Evolutionary conservation across 1,140 invertebrate species (phyloP).

Genomic region (Aradophagus sp.): DNA sequence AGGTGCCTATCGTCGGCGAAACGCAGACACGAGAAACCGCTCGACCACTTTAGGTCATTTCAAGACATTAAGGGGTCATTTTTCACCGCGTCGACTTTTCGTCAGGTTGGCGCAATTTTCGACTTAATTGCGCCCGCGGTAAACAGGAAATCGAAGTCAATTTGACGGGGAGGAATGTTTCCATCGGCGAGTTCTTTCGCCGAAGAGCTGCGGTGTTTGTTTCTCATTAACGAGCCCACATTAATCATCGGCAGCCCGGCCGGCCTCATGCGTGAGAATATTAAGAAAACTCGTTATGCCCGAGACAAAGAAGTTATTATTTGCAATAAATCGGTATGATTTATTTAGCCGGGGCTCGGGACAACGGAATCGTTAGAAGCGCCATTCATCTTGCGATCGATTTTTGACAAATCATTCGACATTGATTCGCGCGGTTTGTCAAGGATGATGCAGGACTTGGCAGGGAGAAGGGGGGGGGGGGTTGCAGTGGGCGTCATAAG

Average conservation of each 20-base stretch:
- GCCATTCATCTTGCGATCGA: slow-evolving; percentile 51
- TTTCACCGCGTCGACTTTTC: no score
- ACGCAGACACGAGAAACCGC: no score
- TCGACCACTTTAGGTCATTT: no score
- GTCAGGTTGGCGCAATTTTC: no score
- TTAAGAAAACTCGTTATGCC: slow-evolving; percentile 59
- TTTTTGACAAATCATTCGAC: slow-evolving; percentile 56
- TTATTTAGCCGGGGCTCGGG: slow-evolving; percentile 50
- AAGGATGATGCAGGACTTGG: slow-evolving; percentile 35
- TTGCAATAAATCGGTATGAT: slow-evolving; percentile 56
- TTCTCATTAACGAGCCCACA: slow-evolving; percentile 71
- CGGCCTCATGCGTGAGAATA: slow-evolving; percentile 55
- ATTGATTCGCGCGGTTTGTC: slow-evolving; percentile 46
- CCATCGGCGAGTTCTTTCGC: slow-evolving; percentile 5
- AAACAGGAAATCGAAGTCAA: slow-evolving; percentile 17
- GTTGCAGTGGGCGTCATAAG: slow-evolving; percentile 6
- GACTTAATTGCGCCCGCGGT: no score
- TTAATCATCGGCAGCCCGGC: slow-evolving; percentile 66
- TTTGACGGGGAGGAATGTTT: slow-evolving; percentile 4
- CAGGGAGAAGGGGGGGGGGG: slow-evolving; percentile 28
- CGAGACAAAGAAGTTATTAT: slow-evolving; percentile 58
- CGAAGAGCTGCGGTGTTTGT: slow-evolving; percentile 61
- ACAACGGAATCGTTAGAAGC: slow-evolving; percentile 52
- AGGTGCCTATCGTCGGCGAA: no score
- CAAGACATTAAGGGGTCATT: no score